Evolutionary conservation across 2,797 vertebrate species (phyloP).

Genomic region (Argya squamiceps): DNA sequence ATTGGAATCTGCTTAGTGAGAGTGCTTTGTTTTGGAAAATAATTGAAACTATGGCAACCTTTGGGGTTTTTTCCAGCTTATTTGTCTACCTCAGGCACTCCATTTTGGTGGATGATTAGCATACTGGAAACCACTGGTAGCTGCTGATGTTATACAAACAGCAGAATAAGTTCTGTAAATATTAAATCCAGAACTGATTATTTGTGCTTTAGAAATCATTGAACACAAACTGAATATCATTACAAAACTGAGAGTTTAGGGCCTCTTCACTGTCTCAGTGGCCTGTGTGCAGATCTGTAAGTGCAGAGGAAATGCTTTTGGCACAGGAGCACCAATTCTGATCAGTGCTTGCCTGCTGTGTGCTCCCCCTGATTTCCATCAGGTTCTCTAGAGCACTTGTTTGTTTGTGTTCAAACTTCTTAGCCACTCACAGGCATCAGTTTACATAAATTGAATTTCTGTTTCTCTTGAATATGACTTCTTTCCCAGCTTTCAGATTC

Average conservation of each 20-base stretch:
- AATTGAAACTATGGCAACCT: constrained; percentile 49
- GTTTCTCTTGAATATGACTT: background rate
- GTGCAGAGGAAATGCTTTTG: background rate
- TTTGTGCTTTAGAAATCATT: background rate
- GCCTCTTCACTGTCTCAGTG: background rate
- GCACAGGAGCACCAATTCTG: background rate
- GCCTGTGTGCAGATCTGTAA: background rate
- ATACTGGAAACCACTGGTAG: background rate
- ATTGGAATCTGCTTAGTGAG: constrained; percentile 41
- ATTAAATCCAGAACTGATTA: background rate
- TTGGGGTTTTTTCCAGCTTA: background rate
- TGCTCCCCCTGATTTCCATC: background rate
- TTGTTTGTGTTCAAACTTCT: background rate
- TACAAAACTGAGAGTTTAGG: background rate
- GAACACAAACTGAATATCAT: background rate
- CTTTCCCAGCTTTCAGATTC: background rate
- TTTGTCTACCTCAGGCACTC: background rate
- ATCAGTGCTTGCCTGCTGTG: background rate
- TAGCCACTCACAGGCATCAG: background rate
- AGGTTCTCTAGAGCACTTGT: background rate
- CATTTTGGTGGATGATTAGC: background rate
- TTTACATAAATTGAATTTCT: background rate
- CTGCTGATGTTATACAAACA: background rate
- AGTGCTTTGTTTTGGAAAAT: constrained; percentile 52
- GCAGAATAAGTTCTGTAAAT: background rate